A percentile compares a stretch with the other conserved stretches of the same genome.
Conservation (phyloP, 2,888 invertebrate genomes). For the Eilema sororculum region DNA sequence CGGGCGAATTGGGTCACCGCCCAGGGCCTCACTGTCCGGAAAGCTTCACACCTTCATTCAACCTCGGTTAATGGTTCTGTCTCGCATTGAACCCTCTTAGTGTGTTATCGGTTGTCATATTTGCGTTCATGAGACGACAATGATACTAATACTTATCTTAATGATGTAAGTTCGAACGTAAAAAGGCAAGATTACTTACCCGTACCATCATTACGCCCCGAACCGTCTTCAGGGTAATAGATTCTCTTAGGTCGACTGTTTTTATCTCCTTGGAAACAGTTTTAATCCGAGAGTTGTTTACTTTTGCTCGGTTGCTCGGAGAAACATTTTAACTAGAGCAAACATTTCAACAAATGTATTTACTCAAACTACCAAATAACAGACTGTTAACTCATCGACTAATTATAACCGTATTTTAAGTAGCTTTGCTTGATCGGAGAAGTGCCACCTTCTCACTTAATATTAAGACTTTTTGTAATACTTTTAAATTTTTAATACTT, state of each 20-base stretch:
- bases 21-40: neutral
- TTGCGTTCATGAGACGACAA: neutral
- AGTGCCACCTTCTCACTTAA: neutral
- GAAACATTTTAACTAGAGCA: constrained; percentile 11
- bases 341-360: neutral
- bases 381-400: constrained; percentile 21
- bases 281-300: constrained; percentile 8
- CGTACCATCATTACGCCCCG: too few species aligned
- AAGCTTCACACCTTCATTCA: neutral
- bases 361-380: neutral
- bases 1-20: neutral
- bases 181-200: too few species aligned
- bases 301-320: neutral
- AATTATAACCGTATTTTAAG: constrained; percentile 20
- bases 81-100: neutral
- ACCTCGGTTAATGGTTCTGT: neutral
- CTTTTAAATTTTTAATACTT: neutral
- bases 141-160: neutral
- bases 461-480: too few species aligned
- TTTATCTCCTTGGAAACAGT: neutral
- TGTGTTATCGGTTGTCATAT: neutral
- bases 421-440: neutral
- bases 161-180: too few species aligned
- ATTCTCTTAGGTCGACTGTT: neutral
- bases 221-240: neutral